Evolutionary conservation across 2,888 invertebrate species (phyloP).

Genomic region (Melitaea athalia): DNA sequence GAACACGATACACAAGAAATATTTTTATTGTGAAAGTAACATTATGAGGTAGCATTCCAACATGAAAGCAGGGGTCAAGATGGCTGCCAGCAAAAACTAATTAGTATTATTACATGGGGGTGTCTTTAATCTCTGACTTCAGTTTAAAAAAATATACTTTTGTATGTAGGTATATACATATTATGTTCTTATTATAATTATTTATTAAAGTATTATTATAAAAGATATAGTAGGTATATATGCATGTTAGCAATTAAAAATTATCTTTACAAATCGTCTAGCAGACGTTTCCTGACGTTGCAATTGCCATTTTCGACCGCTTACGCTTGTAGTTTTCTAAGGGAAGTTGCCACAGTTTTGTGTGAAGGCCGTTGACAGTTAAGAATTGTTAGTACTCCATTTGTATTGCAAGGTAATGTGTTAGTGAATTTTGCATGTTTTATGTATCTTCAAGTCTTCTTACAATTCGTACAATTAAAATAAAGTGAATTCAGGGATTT

Average conservation of each 20-base stretch:
- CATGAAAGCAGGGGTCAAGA: slow-evolving; percentile 43
- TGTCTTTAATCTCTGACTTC: no score
- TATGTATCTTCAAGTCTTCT: no score
- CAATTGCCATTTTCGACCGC: slow-evolving; percentile 39
- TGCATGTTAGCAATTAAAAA: slow-evolving; percentile 17
- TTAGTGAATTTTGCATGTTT: no score
- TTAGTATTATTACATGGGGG: slow-evolving; percentile 7
- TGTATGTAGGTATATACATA: no score
- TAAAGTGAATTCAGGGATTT: neutral
- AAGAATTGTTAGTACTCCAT: neutral
- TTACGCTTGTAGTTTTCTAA: slow-evolving; percentile 45
- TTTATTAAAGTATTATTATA: no score
- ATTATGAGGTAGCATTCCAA: slow-evolving; percentile 43
- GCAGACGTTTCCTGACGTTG: slow-evolving; percentile 29
- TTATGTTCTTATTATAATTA: neutral
- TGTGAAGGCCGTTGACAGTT: slow-evolving; percentile 28
- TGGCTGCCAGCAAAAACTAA: slow-evolving; percentile 27
- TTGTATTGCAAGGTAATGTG: neutral
- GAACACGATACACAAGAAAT: slow-evolving; percentile 14
- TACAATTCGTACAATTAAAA: neutral
- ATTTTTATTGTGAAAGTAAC: slow-evolving; percentile 43
- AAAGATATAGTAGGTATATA: neutral
- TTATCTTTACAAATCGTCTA: slow-evolving; percentile 31
- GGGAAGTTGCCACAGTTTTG: slow-evolving; percentile 49
- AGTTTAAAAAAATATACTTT: no score